A percentile compares a stretch with the other conserved stretches of the same genome.
Evolutionary conservation across 2,888 invertebrate species (phyloP).

Genomic region (Nysson spinosus): DNA sequence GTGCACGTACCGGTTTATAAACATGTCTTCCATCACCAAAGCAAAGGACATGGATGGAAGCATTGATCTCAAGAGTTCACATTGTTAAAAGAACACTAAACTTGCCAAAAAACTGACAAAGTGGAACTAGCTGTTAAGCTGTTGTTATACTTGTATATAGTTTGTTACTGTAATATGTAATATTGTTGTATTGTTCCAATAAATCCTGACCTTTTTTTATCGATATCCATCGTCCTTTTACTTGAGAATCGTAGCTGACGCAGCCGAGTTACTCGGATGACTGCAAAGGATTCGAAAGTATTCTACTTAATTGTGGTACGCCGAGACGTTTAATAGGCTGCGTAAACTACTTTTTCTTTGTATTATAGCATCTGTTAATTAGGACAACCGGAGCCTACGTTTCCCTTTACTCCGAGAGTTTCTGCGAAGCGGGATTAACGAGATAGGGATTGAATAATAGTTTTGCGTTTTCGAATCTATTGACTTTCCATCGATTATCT

Average conservation of each 20-base stretch:
- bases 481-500: no score
- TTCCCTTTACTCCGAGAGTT: neutral
- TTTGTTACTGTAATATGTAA: conserved; percentile 14
- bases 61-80: conserved; percentile 50
- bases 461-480: no score
- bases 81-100: neutral
- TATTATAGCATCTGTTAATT: conserved; percentile 23
- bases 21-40: conserved; percentile 75
- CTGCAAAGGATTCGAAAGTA: conserved; percentile 44
- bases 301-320: neutral
- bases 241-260: neutral
- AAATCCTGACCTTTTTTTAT: conserved; percentile 36
- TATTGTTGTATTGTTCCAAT: conserved; percentile 43
- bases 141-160: conserved; percentile 59
- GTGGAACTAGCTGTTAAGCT: conserved; percentile 16
- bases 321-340: conserved; percentile 12
- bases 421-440: neutral
- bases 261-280: conserved; percentile 6
- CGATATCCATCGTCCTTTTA: neutral
- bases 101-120: conserved; percentile 44
- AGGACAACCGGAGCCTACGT: conserved; percentile 11
- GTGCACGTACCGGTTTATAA: conserved; percentile 80
- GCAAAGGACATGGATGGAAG: conserved; percentile 68
- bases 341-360: conserved; percentile 22
- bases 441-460: neutral